phyloP scores from a whole-genome alignment of 2,797 vertebrate species.

The Anguilla megastoma region DNA sequence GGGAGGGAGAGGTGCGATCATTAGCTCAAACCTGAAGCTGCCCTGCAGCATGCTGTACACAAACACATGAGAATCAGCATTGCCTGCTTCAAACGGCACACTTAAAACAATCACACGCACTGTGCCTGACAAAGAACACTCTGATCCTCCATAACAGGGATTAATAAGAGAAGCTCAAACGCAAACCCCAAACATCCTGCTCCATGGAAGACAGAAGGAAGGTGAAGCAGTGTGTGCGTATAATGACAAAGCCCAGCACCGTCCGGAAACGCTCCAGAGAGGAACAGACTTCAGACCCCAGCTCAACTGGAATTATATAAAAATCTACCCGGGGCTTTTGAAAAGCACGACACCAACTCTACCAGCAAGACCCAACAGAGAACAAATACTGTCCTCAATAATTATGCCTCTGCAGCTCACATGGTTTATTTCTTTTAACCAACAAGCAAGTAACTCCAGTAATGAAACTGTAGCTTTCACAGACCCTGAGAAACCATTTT shows the following conservation, averaged over 20 bases:
- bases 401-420: neutral
- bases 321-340: neutral
- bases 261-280: neutral
- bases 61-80: neutral
- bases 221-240: neutral
- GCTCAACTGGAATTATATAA: neutral
- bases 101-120: neutral
- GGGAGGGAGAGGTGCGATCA: neutral
- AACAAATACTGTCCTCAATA: neutral
- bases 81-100: neutral
- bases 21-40: neutral
- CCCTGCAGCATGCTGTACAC: neutral
- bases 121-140: neutral
- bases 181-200: slow-evolving; percentile 11
- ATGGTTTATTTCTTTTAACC: neutral
- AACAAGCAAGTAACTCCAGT: neutral
- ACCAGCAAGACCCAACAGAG: neutral
- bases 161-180: neutral
- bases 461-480: neutral
- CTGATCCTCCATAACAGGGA: neutral
- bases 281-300: neutral
- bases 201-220: neutral
- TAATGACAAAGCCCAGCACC: neutral
- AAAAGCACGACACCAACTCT: neutral
- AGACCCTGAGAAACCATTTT: neutral